A percentile compares a stretch with the other conserved stretches of the same genome.
Evolutionary conservation across 2,888 invertebrate species (phyloP).

Genomic region (Mellilla xanthometata): DNA sequence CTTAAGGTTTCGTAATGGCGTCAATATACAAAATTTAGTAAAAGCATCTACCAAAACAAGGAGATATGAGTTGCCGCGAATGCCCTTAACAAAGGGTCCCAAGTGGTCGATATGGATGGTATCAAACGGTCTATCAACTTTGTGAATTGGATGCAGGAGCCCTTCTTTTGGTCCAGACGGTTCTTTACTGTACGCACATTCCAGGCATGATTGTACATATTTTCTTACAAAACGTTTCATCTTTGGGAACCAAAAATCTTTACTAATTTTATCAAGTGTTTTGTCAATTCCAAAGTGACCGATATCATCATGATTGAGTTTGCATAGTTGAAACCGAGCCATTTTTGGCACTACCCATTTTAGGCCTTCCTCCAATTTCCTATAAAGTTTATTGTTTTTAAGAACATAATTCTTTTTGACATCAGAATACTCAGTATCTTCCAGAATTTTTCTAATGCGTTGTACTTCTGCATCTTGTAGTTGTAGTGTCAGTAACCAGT

Average conservation of each 20-base stretch:
- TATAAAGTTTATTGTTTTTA: not conserved
- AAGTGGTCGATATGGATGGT: constrained; percentile 1
- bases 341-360: not conserved
- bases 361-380: not conserved
- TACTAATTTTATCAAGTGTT: constrained; percentile 1
- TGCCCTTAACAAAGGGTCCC: not conserved
- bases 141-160: constrained; percentile 29
- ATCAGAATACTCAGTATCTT: not conserved
- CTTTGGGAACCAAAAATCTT: constrained; percentile 23
- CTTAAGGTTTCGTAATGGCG: not conserved
- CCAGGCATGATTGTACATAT: constrained; percentile 23
- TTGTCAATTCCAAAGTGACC: not conserved
- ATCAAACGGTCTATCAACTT: constrained; percentile 23
- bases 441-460: not conserved
- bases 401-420: not conserved
- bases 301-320: not conserved
- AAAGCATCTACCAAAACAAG: not conserved
- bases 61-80: not conserved
- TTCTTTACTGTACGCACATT: constrained; percentile 23
- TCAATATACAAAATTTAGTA: not conserved
- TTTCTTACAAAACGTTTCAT: constrained; percentile 25
- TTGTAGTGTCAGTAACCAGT: constrained; percentile 1
- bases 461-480: not conserved
- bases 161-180: constrained; percentile 18
- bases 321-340: not conserved